Evolutionary conservation across 2,888 invertebrate species (phyloP), one percentile per base, ranked within the genome.

Genomic region (Dorcus hopei): DNA sequence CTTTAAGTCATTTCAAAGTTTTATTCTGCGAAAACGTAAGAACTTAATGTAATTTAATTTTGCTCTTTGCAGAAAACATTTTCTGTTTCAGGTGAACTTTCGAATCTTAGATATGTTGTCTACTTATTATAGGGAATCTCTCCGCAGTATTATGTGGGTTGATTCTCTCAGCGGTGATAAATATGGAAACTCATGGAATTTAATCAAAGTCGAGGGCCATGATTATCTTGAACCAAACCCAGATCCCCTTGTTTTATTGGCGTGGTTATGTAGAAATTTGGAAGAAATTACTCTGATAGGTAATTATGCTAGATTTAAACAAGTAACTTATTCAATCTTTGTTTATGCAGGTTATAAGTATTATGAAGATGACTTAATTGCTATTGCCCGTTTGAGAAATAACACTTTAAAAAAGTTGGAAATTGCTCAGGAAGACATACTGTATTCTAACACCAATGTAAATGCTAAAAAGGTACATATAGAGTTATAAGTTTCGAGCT

Each of bases 11-110:
- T 74, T 81, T 90, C 52, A 85, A 88, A 71, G 87, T 87, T 55
- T 83, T 90, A 66, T 91, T 90, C 78, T 90, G 90, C 75, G 86
- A 87, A 75, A 79, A 81, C 73, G 83, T 84, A 75, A 77, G 79
- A 33, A 6, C 26, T 19, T 19, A 3, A 19, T 7, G 26, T 6
- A 33, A 33, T 74, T 33, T 33, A 9, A 49, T 49, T 49, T 38
- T 7, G 14, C n/a, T 45, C 14, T 16, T 9, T 16, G 6, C 8
- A 16, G 14, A 6, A 19, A 16, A 19, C 19, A 8, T 1, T 38
- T 26, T 16, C 54, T 19, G 40, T 68, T 66, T 42, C 47, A 67
- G 82, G 77, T 87, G 52, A 86, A 86, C 69, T 71, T 81, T 59
- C 75, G 80, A 43, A 82, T 84, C 39, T 75, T 88, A 49, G 80